A percentile compares a stretch with the other conserved stretches of the same genome.
These are phyloP conservation scores for Scomber japonicus DNA, from an alignment of 2,113 vertebrate species.

Conservation along the genomic window DNA sequence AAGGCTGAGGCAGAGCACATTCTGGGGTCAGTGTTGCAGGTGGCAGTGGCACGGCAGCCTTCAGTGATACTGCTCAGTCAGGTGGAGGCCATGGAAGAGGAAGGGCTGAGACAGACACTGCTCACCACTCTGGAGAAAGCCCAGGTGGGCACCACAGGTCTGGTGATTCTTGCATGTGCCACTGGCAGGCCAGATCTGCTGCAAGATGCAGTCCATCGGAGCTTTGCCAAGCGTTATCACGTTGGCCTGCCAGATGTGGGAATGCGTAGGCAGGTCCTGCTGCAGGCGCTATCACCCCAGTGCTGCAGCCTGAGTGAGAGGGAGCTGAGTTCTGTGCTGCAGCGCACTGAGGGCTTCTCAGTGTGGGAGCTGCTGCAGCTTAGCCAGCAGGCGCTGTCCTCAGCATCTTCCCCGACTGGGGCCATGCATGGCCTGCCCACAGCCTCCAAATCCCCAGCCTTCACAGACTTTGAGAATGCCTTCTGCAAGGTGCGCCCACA, in stretches of 20 bases:
- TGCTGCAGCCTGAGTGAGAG: constrained; percentile 90
- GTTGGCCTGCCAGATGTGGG: constrained; percentile 88
- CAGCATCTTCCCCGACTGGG: constrained; percentile 70
- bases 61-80: constrained; percentile 92
- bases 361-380: constrained; percentile 91
- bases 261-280: constrained; percentile 90
- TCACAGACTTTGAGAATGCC: constrained; percentile 94
- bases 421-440: constrained; percentile 80
- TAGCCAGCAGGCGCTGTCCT: constrained; percentile 90
- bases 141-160: constrained; percentile 83
- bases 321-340: constrained; percentile 90
- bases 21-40: constrained; percentile 89
- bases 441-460: constrained; percentile 85
- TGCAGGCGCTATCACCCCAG: constrained; percentile 88
- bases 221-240: constrained; percentile 92
- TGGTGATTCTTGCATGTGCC: constrained; percentile 90
- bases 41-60: constrained; percentile 89
- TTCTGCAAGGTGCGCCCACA: constrained; percentile 93
- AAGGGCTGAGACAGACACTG: constrained; percentile 87
- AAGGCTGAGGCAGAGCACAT: constrained; percentile 92
- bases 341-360: constrained; percentile 92
- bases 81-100: constrained; percentile 89
- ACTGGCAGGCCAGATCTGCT: constrained; percentile 92
- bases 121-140: constrained; percentile 90
- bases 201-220: constrained; percentile 90